phyloP scores from a whole-genome alignment of 2,797 vertebrate species.

The Scolopax bukidnonensis region DNA sequence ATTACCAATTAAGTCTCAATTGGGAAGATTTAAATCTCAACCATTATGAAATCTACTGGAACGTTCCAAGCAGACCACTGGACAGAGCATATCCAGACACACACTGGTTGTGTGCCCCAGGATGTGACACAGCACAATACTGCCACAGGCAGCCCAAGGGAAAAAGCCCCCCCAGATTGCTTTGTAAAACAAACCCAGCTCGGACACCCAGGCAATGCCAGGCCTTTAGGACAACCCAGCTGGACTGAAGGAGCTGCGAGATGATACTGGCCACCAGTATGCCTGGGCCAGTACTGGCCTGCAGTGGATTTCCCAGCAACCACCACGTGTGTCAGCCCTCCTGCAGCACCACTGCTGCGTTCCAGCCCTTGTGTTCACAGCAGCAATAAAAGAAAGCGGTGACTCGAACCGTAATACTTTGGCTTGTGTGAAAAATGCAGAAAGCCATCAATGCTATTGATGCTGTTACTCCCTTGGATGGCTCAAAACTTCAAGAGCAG shows the following conservation, averaged over 20 bases:
- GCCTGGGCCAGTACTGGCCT: neutral
- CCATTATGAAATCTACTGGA: neutral
- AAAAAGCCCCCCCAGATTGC: neutral
- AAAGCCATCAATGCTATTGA: neutral
- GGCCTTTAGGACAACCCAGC: neutral
- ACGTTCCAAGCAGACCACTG: neutral
- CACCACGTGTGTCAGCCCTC: neutral
- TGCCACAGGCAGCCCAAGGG: neutral
- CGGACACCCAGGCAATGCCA: neutral
- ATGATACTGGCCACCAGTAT: neutral
- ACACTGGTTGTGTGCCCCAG: accelerated
- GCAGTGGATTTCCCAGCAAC: neutral
- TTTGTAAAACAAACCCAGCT: neutral
- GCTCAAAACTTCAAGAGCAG: neutral
- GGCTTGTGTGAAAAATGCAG: neutral
- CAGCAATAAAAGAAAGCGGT: neutral
- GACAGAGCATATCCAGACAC: neutral
- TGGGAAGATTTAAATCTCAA: neutral
- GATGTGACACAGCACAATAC: accelerated
- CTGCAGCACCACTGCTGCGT: neutral
- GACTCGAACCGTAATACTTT: neutral
- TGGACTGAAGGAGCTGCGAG: neutral
- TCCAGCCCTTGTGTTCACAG: neutral
- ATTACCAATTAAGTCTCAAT: neutral
- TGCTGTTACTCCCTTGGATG: neutral